Evolutionary conservation across 1,140 invertebrate species (phyloP), one percentile per base, ranked within the genome.

Genomic region (Drosophila melanica): DNA sequence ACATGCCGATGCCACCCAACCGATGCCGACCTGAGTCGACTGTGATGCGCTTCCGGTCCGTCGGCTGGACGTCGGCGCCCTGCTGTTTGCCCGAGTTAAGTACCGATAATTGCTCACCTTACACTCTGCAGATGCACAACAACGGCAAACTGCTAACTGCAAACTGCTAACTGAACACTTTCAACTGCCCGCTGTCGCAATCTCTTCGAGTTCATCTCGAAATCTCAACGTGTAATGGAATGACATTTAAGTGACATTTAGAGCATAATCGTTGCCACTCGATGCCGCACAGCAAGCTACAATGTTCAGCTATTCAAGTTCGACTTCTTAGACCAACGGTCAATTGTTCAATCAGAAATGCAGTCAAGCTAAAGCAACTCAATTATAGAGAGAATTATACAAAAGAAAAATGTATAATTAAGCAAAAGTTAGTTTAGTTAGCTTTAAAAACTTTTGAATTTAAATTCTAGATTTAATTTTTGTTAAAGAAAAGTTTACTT

Each of bases 61-160:
- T 10, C 37, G 20, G 37, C 30, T 59, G 39, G 30, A 39, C 20
- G 14, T 9, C 30, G 11, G 39, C 30, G 39, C 23, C 53, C 48
- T 35, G 16, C 68, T 71, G 55, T 72, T 72, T 75, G 77, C 69
- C 65, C 71, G 67, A 77, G 63, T 80, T 77, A 82, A 82, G 77
- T 80, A 75, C 65, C 70, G 75, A 80, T 82, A 80, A 82, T 82
- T 82, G 67, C 77, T 75, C 77, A 80, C 77, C 77, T 77, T 71
- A 8, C 64, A 62, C 58, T 50, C 7, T 9, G 8, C 0, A 35
- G 8, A 35, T 9, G 8, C 2, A 9, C 33, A 35, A 35, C 33
- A 35, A 10, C 37, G n/a, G 12, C 37, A 4, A 12, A n/a, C 14
- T 16, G 12, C 37, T 12, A 12, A n/a, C 14, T 16, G 48, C 48